Evolutionary conservation across 2,797 vertebrate species (phyloP).

Genomic region (Tenualosa ilisha): DNA sequence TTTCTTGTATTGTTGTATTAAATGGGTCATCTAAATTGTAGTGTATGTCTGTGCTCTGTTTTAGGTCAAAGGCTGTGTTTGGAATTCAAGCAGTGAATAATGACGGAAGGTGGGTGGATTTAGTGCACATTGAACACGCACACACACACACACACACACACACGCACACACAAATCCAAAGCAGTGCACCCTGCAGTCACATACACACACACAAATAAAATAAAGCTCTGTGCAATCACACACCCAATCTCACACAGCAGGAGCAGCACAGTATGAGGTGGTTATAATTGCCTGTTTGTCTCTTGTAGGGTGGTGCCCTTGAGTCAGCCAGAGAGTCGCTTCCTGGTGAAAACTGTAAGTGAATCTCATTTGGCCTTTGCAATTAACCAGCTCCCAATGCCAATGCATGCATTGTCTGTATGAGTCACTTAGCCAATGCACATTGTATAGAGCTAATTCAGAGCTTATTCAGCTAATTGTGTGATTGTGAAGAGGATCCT

Average conservation of each 20-base stretch:
- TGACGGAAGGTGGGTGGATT: constrained; percentile 81
- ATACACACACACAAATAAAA: neutral
- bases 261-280: neutral
- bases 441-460: neutral
- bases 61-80: constrained; percentile 86
- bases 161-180: neutral
- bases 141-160: neutral
- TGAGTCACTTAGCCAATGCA: neutral
- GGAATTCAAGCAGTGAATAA: constrained; percentile 91
- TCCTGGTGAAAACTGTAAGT: constrained; percentile 91
- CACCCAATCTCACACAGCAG: neutral
- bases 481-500: neutral
- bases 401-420: neutral
- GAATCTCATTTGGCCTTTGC: neutral
- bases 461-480: neutral
- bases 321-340: constrained; percentile 79
- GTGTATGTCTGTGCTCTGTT: constrained; percentile 7
- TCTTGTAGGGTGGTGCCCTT: constrained; percentile 81
- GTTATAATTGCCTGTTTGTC: constrained; percentile 25
- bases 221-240: neutral
- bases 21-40: neutral
- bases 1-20: neutral
- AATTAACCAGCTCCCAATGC: neutral
- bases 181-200: neutral
- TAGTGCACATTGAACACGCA: neutral